Evolutionary conservation across 2,797 vertebrate genomes (phyloP).

Genomic region (Coilia nasus): DNA sequence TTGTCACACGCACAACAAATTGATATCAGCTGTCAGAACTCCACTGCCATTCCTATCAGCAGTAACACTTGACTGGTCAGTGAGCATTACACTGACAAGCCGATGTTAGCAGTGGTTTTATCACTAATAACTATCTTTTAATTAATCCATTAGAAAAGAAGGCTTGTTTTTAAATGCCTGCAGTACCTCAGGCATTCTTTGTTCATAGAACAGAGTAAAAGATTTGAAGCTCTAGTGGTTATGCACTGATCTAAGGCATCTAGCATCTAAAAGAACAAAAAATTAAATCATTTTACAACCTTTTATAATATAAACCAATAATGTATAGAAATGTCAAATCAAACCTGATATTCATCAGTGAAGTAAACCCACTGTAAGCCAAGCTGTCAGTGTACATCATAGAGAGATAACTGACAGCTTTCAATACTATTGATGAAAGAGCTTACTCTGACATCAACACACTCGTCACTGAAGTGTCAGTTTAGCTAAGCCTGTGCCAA

Average conservation of each 20-base stretch:
- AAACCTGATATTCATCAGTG: background rate
- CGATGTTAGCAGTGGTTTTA: background rate
- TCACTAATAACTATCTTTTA: background rate
- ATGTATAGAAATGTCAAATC: background rate
- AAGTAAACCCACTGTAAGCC: background rate
- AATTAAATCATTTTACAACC: background rate
- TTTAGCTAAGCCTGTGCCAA: background rate
- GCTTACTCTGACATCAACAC: background rate
- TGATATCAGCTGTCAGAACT: background rate
- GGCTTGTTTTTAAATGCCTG: background rate
- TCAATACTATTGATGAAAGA: background rate
- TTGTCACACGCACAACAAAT: background rate
- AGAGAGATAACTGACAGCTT: background rate
- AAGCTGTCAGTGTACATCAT: background rate
- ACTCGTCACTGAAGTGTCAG: background rate
- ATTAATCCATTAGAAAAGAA: background rate
- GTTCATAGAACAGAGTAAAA: background rate
- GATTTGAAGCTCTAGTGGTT: background rate
- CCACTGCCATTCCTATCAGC: background rate
- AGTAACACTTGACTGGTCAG: background rate
- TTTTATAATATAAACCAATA: background rate
- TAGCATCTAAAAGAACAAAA: background rate
- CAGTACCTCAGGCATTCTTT: background rate
- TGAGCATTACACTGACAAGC: background rate
- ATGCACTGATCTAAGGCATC: background rate